These are phyloP conservation scores for Enoplosus armatus DNA, from an alignment of 2,797 vertebrate species.

Conservation along the genomic window DNA sequence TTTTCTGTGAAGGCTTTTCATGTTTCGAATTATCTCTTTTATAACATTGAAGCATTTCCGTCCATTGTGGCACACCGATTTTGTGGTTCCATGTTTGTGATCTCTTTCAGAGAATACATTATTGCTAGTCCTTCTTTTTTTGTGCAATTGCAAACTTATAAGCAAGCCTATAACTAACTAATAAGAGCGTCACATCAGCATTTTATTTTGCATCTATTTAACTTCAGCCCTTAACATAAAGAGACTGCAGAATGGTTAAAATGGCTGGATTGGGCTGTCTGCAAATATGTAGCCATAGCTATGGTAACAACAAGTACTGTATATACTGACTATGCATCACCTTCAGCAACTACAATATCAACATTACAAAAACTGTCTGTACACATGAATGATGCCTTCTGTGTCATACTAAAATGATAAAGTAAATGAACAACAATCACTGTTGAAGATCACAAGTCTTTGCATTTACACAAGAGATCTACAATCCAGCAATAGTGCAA, in stretches of 20 bases:
- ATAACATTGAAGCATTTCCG: conserved; percentile 38
- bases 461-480: conserved; percentile 2
- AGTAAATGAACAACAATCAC: neutral
- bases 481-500: neutral
- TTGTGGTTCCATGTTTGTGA: conserved; percentile 42
- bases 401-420: neutral
- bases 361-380: conserved; percentile 1
- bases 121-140: conserved; percentile 20
- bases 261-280: neutral
- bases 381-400: neutral
- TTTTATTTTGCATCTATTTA: conserved; percentile 35
- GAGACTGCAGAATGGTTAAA: neutral
- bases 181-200: neutral
- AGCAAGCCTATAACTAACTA: conserved; percentile 25
- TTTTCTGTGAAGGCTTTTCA: conserved; percentile 37
- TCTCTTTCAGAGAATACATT: conserved; percentile 29
- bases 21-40: conserved; percentile 63
- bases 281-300: conserved; percentile 1
- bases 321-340: conserved; percentile 14
- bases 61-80: conserved; percentile 46
- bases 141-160: conserved; percentile 21
- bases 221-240: neutral
- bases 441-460: conserved; percentile 2
- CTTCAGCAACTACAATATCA: neutral
- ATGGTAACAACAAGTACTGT: neutral